Base-by-base conservation (phyloP, 1,140 invertebrate species). In the Megalopta genalis region DNA sequence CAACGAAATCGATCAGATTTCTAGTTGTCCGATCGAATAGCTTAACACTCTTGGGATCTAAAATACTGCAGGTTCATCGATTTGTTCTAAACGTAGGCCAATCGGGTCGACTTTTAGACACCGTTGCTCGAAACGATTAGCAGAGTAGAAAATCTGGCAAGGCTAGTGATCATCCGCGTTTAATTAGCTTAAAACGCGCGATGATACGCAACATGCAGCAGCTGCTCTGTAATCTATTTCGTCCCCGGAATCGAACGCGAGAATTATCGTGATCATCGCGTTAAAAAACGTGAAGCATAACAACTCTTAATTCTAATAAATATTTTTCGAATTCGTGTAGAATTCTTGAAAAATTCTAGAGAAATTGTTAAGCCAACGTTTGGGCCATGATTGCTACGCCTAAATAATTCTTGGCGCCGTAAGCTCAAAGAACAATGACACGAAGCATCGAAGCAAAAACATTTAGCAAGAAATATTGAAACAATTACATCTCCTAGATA, bases 1-100 rank as follows among this genome's bases (percentile, higher is more conserved):
- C 42, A 46, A 21, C 37, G 12, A 74, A 64, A 39, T 57, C 25
- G 5, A 21, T 9, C n/a, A 66, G 49, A 75, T 57, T 54, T 65
- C 39, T 23, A 66, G 39, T 54, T 14, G 4, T 37, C 2, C 60
- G 60, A 32, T 18, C n/a, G 52, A 21, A 65, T 27, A 73, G 8
- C 9, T 57, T 49, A 39, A 65, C 42, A 49, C 12, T 1, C 12
- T 16, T 2, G 32, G 4, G 6, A 18, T 18, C n/a, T 49, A 25
- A 25, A 65, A 21, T 14, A 46, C 18, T 25, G n/a, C 14, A 46
- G 18, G 25, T 37, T n/a, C 12, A 1, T 10, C 27, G 23, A 66
- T 3, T 0, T 73, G 32, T 63, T 73, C 12, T 73, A 49, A 64
- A 27, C 25, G 27, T 14, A 5, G 21, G 0, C 14, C 25, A n/a